Evolutionary conservation across 2,113 vertebrate genomes (phyloP).

Genomic region (Conger conger): DNA sequence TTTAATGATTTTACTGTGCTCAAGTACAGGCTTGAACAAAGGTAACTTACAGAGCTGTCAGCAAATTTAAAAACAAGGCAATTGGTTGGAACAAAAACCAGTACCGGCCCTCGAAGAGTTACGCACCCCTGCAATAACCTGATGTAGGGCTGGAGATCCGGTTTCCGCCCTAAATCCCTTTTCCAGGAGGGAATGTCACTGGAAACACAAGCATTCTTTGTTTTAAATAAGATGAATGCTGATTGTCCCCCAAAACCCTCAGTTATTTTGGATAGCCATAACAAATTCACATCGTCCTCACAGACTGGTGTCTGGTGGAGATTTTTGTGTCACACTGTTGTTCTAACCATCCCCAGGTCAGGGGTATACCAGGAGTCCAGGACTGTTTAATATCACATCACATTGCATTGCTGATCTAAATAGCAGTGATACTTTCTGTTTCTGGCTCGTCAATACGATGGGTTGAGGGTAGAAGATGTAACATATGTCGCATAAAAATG

Average conservation of each 20-base stretch:
- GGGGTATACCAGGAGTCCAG: constrained; percentile 15
- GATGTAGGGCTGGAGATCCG: neutral
- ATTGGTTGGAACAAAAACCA: too few species aligned
- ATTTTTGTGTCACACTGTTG: constrained; percentile 24
- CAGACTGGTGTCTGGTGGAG: constrained; percentile 34
- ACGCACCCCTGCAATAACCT: too few species aligned
- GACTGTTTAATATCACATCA: neutral
- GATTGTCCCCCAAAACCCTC: neutral
- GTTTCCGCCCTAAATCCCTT: neutral
- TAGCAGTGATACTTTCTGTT: neutral
- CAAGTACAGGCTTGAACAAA: too few species aligned
- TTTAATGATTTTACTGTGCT: too few species aligned
- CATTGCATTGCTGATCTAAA: neutral
- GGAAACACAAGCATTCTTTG: neutral
- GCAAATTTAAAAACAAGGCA: too few species aligned
- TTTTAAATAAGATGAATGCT: neutral
- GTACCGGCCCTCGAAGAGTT: too few species aligned
- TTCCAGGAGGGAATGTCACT: neutral
- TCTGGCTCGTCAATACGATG: neutral
- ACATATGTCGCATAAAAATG: neutral
- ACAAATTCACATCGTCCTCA: constrained; percentile 24
- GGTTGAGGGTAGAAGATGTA: neutral
- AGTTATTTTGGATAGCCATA: neutral
- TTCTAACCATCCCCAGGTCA: constrained; percentile 28
- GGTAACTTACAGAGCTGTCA: too few species aligned